Conservation (phyloP, 1,140 invertebrate species). For the Drosophila grimshawi region DNA sequence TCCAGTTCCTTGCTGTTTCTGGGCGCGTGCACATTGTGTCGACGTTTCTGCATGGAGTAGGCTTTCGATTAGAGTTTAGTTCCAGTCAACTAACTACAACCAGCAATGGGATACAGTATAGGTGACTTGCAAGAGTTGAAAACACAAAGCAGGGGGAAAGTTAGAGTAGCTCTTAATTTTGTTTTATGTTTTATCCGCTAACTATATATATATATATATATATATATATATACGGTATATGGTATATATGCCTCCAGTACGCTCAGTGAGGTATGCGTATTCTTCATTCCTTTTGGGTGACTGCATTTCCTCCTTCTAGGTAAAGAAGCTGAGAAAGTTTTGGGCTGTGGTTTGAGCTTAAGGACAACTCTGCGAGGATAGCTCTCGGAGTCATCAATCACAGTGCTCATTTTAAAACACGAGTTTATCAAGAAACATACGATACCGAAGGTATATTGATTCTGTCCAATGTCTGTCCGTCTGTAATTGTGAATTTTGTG, state of each 20-base stretch:
- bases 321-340: slow-evolving; percentile 89
- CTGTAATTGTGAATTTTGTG: too few species aligned
- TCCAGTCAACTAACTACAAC: background rate
- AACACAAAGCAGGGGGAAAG: slow-evolving; percentile 53
- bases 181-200: slow-evolving; percentile 27
- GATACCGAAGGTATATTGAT: too few species aligned
- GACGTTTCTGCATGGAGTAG: slow-evolving; percentile 45
- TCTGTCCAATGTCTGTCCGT: too few species aligned
- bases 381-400: slow-evolving; percentile 21
- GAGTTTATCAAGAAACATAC: too few species aligned
- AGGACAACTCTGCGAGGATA: too few species aligned
- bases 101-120: slow-evolving; percentile 21
- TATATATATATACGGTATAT: slow-evolving; percentile 87
- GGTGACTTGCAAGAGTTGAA: slow-evolving; percentile 19
- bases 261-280: slow-evolving; percentile 92
- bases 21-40: slow-evolving; percentile 56
- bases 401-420: too few species aligned
- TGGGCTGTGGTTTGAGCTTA: too few species aligned
- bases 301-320: slow-evolving; percentile 91
- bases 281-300: slow-evolving; percentile 93
- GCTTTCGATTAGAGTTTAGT: slow-evolving; percentile 20
- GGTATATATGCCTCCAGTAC: slow-evolving; percentile 94
- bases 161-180: slow-evolving; percentile 39
- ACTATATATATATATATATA: too few species aligned
- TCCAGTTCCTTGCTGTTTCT: slow-evolving; percentile 30